Percentiles rank a stretch among this genome's conserved stretches.
These are phyloP conservation scores for Thalassophryne amazonica DNA, from an alignment of 2,797 vertebrate genomes.

Conservation along the genomic window DNA sequence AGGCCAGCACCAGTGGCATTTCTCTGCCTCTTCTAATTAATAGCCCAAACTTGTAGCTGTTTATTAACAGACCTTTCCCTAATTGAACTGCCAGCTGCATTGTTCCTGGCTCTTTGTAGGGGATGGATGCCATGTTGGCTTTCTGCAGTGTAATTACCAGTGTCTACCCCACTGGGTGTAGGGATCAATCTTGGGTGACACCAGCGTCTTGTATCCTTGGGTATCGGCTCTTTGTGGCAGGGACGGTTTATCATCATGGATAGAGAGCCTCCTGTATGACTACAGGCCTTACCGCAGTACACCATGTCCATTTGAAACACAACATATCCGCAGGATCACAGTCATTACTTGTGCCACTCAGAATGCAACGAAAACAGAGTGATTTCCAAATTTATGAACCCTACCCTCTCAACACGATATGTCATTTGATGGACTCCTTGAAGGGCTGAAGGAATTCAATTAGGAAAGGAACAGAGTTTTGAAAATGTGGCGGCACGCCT, in stretches of 20 bases:
- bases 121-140: slow-evolving; percentile 46
- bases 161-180: slow-evolving; percentile 39
- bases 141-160: slow-evolving; percentile 56
- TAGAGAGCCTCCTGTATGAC: slow-evolving; percentile 40
- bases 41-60: slow-evolving; percentile 37
- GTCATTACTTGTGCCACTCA: slow-evolving; percentile 39
- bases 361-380: slow-evolving; percentile 37
- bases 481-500: slow-evolving; percentile 46
- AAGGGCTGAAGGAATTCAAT: slow-evolving; percentile 62
- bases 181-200: slow-evolving; percentile 59
- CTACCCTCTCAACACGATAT: slow-evolving; percentile 34
- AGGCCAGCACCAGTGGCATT: slow-evolving; percentile 1
- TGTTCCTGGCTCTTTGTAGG: slow-evolving; percentile 46
- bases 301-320: slow-evolving; percentile 40
- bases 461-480: slow-evolving; percentile 58
- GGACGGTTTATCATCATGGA: slow-evolving; percentile 47
- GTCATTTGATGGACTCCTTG: slow-evolving; percentile 54
- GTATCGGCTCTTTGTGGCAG: slow-evolving; percentile 42
- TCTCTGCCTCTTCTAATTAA: slow-evolving; percentile 43
- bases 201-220: slow-evolving; percentile 38
- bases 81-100: slow-evolving; percentile 61
- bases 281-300: slow-evolving; percentile 18
- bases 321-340: slow-evolving; percentile 33
- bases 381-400: slow-evolving; percentile 42
- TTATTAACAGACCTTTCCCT: slow-evolving; percentile 42